Evolutionary conservation across 2,888 invertebrate genomes (phyloP).

Genomic region (Lasioglossum villosulum): DNA sequence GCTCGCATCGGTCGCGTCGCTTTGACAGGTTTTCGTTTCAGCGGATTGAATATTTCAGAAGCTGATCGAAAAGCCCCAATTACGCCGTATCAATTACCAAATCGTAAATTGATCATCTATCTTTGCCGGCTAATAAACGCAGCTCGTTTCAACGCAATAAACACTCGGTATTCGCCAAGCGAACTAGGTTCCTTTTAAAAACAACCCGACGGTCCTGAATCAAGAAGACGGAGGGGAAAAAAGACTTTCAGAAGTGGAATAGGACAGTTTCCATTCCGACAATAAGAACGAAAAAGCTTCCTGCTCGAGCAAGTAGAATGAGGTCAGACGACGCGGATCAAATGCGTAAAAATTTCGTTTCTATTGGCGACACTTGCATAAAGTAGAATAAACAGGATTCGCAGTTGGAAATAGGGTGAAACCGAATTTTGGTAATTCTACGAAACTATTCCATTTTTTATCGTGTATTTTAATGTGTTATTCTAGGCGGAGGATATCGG

Average conservation of each 20-base stretch:
- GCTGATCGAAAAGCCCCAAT: background rate
- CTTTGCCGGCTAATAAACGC: background rate
- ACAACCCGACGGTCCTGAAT: background rate
- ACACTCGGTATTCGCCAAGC: background rate
- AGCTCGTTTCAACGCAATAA: background rate
- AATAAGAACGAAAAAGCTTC: background rate
- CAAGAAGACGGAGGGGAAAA: background rate
- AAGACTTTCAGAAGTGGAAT: background rate
- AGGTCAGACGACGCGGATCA: background rate
- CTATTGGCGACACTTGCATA: background rate
- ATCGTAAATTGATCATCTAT: slow-evolving; percentile 13
- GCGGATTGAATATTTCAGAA: slow-evolving; percentile 37
- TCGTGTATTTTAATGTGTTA: background rate
- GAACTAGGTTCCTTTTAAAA: background rate
- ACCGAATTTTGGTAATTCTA: background rate
- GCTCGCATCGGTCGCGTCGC: background rate
- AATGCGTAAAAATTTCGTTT: background rate
- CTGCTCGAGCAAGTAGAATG: background rate
- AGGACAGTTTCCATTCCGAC: background rate
- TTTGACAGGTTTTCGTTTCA: slow-evolving; percentile 19
- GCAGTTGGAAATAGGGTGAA: background rate
- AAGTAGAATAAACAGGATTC: background rate
- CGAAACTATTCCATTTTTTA: too few relatives aligned
- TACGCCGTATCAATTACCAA: slow-evolving; percentile 20
- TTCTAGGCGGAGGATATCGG: too few relatives aligned